phyloP scores from a whole-genome alignment of 1,140 invertebrate genomes.

The Phocides pigmalion region DNA sequence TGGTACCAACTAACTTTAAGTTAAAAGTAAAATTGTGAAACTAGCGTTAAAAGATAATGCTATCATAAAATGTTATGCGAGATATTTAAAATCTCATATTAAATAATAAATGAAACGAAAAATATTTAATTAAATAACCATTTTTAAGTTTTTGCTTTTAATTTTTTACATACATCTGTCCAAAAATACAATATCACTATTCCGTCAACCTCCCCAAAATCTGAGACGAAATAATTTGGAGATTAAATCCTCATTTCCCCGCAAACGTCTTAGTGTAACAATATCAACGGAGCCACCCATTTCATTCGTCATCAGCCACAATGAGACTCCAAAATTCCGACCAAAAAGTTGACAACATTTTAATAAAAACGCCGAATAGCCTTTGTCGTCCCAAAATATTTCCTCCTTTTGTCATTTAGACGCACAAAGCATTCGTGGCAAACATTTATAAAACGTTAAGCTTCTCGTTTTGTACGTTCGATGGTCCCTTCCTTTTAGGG shows the following conservation, averaged over 20 bases:
- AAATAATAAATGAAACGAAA: no score
- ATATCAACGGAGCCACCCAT: slow-evolving; percentile 27
- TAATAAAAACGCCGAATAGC: slow-evolving; percentile 64
- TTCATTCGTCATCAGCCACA: slow-evolving; percentile 43
- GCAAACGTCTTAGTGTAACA: slow-evolving; percentile 28
- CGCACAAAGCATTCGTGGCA: slow-evolving; percentile 60
- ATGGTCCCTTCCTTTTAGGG: slow-evolving; percentile 45
- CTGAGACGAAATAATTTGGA: slow-evolving; percentile 22
- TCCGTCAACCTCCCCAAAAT: not conserved
- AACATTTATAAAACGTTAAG: slow-evolving; percentile 71
- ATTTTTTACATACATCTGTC: not conserved
- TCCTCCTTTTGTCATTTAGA: slow-evolving; percentile 62
- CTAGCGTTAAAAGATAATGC: no score
- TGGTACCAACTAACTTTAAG: no score
- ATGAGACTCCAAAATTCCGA: slow-evolving; percentile 36
- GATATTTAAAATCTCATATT: no score
- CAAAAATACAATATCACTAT: not conserved
- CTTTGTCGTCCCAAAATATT: slow-evolving; percentile 61
- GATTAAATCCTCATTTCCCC: slow-evolving; percentile 26
- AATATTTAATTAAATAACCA: no score
- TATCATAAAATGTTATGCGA: no score
- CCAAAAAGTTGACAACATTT: slow-evolving; percentile 63
- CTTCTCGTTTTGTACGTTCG: slow-evolving; percentile 50
- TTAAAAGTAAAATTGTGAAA: no score
- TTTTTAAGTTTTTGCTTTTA: no score